Evolutionary conservation across 2,797 vertebrate genomes (phyloP), one percentile per base, ranked within the genome.

Genomic region (Craterocephalus amniculus): DNA sequence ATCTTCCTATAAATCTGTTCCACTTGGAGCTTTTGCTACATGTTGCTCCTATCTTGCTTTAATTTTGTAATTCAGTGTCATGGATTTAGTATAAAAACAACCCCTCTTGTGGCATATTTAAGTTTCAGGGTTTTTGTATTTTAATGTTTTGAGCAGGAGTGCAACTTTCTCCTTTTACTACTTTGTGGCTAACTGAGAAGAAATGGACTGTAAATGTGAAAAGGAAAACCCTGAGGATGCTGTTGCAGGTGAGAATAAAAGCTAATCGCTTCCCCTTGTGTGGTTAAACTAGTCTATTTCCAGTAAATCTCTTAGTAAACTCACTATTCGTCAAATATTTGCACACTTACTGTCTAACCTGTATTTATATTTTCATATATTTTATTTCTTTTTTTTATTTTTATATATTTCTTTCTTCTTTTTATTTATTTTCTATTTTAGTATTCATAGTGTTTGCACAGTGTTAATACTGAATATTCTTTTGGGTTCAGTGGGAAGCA

Each of bases 161-260:
- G 45, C 34, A 36, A 27, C 24, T 7, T 2, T 29, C 3, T 27
- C 1, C 31, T 45, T 22, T 35, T 1, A 4, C 32, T 32, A 14
- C n/a, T 3, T 65, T 67, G 2, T 64, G 52, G 18, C 8, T 10
- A 26, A 31, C 56, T 62, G 66, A 38, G n/a, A 5, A 61, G 24
- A 78, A 60, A 94, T 93, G 92, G 91, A 91, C 67, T 93, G 92
- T 74, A 76, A 79, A 18, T 93, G 92, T 74, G 83, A 84, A 7
- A 64, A 64, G 4, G 69, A 80, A 34, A 67, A 27, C 36, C 31
- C 76, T 8, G 59, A 80, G 2, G 75, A 85, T 72, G 80, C 64
- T 48, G 34, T n/a, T 55, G 10, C 80, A 64, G 90, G 92, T 92
- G 59, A 83, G 77, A 43, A 1, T 4, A 36, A 43, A 40, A 14